Conservation (phyloP, 2,113 vertebrate species). For the Neolamprologus falcicula region DNA sequence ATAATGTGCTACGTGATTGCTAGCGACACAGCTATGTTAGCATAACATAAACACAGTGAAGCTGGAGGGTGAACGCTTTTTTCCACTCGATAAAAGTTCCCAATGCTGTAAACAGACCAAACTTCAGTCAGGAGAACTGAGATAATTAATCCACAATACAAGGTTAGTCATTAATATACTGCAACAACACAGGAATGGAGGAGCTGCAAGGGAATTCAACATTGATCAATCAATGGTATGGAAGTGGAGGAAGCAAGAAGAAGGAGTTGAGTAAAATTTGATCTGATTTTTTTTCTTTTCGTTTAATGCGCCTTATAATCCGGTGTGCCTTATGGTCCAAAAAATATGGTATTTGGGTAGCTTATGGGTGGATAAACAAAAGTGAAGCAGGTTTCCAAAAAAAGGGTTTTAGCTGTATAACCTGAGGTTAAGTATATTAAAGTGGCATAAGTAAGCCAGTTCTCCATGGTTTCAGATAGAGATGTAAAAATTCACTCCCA, state of each 20-base stretch:
- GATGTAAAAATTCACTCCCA: not conserved
- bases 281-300: not conserved
- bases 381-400: not conserved
- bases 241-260: not conserved
- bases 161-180: not conserved
- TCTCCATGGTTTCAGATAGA: not conserved
- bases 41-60: not conserved
- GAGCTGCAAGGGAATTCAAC: not conserved
- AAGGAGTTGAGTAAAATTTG: not conserved
- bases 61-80: not conserved
- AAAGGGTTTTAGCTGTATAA: not conserved
- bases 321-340: not conserved
- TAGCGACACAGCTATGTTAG: not conserved
- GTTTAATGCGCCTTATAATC: not conserved
- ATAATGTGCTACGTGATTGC: not conserved
- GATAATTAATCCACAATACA: not conserved
- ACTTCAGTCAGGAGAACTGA: not conserved
- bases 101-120: not conserved
- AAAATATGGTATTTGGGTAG: not conserved
- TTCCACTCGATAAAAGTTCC: not conserved
- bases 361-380: not conserved
- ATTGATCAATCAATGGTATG: not conserved
- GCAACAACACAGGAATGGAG: not conserved
- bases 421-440: not conserved
- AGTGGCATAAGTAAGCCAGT: not conserved